phyloP scores from a whole-genome alignment of 2,797 vertebrate genomes.

The Sebastes alutus region DNA sequence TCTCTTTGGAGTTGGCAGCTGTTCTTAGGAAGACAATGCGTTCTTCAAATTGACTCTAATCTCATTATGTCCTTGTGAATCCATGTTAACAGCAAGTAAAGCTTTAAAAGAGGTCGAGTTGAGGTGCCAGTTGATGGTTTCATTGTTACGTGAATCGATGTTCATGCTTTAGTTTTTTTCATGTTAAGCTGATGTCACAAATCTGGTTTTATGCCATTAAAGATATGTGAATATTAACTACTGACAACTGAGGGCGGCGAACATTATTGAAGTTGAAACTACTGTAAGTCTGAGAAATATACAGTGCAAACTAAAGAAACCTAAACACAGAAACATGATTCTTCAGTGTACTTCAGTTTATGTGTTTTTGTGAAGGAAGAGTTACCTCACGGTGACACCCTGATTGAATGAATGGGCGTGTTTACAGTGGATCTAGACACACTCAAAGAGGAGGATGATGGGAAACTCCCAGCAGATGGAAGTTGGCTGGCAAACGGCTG shows the following conservation, averaged over 20 bases:
- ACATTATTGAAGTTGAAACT: neutral
- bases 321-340: too few species aligned
- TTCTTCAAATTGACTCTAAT: constrained; percentile 5
- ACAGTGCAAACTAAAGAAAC: too few species aligned
- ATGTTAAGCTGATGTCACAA: neutral
- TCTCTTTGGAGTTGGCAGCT: neutral
- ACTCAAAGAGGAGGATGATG: too few species aligned
- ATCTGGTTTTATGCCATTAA: neutral
- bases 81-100: neutral
- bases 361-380: too few species aligned
- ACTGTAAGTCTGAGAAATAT: too few species aligned
- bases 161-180: neutral
- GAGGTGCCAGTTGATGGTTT: neutral
- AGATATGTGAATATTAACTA: neutral
- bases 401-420: too few species aligned
- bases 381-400: too few species aligned
- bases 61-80: neutral
- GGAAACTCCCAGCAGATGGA: too few species aligned
- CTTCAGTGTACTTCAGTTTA: too few species aligned
- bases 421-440: too few species aligned
- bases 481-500: too few species aligned
- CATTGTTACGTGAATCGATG: neutral
- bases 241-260: neutral
- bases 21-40: neutral
- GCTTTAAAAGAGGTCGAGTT: neutral